Percentiles rank a stretch among this genome's conserved stretches.
Conservation (phyloP, 2,797 vertebrate genomes). For the Gallinago stenura region DNA sequence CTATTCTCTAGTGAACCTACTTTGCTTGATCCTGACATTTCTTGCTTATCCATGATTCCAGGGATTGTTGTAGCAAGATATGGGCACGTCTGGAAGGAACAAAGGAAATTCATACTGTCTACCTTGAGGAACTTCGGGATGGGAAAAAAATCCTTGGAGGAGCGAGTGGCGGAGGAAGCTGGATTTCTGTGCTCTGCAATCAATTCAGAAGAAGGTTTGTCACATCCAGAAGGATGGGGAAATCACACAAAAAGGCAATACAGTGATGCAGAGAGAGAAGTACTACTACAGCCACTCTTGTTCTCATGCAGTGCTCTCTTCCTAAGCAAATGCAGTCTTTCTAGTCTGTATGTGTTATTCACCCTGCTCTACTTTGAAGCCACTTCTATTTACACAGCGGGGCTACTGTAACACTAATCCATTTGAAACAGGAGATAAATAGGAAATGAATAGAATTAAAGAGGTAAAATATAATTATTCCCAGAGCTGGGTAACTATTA, state of each 20-base stretch:
- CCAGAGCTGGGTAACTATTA: background rate
- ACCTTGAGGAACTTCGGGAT: slow-evolving; percentile 81
- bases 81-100: slow-evolving; percentile 74
- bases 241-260: background rate
- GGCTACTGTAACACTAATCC: background rate
- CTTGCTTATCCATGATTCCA: slow-evolving; percentile 35
- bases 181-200: slow-evolving; percentile 71
- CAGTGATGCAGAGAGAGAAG: background rate
- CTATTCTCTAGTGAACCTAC: background rate
- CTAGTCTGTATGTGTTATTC: background rate
- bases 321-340: background rate
- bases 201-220: slow-evolving; percentile 69
- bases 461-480: background rate
- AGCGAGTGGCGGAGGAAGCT: slow-evolving; percentile 77
- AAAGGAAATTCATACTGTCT: slow-evolving; percentile 75
- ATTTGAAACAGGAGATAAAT: background rate
- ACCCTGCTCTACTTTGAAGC: background rate
- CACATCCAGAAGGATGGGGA: background rate
- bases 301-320: background rate
- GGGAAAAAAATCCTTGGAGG: slow-evolving; percentile 83
- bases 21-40: background rate
- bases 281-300: background rate
- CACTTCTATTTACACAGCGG: background rate
- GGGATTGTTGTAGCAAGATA: slow-evolving; percentile 72
- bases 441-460: background rate